A percentile compares a stretch with the other conserved stretches of the same genome.
These are phyloP conservation scores for Coracias cyanogaster DNA, from an alignment of 2,797 vertebrate genomes.

Conservation along the genomic window DNA sequence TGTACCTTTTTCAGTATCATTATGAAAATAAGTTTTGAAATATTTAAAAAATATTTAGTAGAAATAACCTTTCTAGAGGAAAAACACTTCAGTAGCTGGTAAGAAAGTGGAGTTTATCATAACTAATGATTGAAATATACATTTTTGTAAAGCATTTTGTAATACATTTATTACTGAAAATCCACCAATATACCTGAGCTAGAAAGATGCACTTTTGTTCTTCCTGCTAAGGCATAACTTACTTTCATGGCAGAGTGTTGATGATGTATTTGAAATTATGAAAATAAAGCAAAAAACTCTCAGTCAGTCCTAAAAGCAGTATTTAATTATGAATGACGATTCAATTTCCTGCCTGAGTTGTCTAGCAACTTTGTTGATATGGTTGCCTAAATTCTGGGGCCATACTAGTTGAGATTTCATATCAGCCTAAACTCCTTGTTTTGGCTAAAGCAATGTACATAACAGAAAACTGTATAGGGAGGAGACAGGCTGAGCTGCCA, in stretches of 20 bases:
- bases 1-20: not conserved
- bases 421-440: not conserved
- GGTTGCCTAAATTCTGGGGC: not conserved
- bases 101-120: not conserved
- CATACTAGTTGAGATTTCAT: not conserved
- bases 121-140: not conserved
- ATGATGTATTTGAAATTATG: not conserved
- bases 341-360: not conserved
- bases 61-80: not conserved
- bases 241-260: not conserved
- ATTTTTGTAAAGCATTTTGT: not conserved
- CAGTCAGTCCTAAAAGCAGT: not conserved
- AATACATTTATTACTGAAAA: not conserved
- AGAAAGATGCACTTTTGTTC: not conserved
- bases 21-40: not conserved
- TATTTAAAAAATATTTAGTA: not conserved
- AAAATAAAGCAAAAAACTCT: not conserved
- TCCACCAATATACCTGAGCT: not conserved
- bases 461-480: not conserved
- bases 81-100: not conserved
- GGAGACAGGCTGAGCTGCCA: not conserved
- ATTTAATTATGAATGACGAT: not conserved
- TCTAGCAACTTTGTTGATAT: not conserved
- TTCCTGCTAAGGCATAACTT: not conserved
- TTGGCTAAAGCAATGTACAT: not conserved